Evolutionary conservation across 2,113 vertebrate genomes (phyloP).

Genomic region (Hymenochirus boettgeri): DNA sequence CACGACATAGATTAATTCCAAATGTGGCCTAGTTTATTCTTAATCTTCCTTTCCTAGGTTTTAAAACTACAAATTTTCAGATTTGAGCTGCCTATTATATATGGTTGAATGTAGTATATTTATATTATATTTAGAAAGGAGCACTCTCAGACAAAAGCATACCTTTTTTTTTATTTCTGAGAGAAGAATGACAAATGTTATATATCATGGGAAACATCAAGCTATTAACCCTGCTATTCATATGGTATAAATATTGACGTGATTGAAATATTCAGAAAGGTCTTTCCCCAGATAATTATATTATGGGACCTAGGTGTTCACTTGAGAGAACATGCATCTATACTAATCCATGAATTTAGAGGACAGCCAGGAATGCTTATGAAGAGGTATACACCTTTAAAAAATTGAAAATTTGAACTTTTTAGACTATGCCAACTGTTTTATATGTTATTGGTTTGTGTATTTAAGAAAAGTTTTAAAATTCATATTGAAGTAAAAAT

Average conservation of each 20-base stretch:
- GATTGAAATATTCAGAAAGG: conserved; percentile 24
- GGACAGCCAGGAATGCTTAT: conserved; percentile 30
- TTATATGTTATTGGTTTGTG: conserved; percentile 5
- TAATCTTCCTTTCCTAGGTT: too few species aligned
- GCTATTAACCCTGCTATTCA: too few species aligned
- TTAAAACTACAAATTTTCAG: too few species aligned
- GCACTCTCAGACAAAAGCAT: not conserved
- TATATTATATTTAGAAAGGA: too few species aligned
- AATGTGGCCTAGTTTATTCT: too few species aligned
- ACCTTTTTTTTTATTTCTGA: conserved; percentile 19
- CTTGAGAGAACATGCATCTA: conserved; percentile 29
- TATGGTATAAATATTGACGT: conserved; percentile 36
- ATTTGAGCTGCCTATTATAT: too few species aligned
- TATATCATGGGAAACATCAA: conserved; percentile 35
- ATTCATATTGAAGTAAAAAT: conserved; percentile 10
- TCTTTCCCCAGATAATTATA: conserved; percentile 34
- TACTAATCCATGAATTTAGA: conserved; percentile 18
- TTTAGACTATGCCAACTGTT: conserved; percentile 11
- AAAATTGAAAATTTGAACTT: conserved; percentile 17
- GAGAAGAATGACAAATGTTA: conserved; percentile 31
- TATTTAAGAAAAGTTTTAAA: not conserved
- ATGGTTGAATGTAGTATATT: too few species aligned
- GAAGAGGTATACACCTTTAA: conserved; percentile 30
- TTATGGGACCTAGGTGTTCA: conserved; percentile 30
- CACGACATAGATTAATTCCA: too few species aligned